These are phyloP conservation scores for Miltochrista miniata DNA, from an alignment of 2,888 invertebrate species.

Conservation along the genomic window DNA sequence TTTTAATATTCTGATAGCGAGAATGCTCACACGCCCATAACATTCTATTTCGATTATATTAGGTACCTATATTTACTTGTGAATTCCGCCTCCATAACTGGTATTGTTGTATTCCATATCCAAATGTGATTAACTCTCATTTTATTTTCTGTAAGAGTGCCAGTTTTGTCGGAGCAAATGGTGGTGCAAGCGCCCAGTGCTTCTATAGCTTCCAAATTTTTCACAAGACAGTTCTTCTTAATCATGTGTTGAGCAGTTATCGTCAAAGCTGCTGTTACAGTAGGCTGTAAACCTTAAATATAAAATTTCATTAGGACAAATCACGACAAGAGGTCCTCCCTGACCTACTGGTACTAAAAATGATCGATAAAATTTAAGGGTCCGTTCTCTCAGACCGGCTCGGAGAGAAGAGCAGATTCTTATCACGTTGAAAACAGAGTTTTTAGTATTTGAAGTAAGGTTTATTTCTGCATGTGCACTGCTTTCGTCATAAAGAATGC, in stretches of 20 bases:
- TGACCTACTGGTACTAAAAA: no score
- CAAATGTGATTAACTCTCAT: slow-evolving; percentile 99
- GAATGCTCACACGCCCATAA: no score
- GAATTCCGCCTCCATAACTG: slow-evolving; percentile 88
- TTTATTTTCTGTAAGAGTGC: slow-evolving; percentile 98
- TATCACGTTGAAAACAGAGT: no score
- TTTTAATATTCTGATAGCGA: no score
- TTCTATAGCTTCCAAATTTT: slow-evolving; percentile 99
- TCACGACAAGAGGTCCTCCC: no score
- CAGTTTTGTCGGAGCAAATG: slow-evolving; percentile 99
- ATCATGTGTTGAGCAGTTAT: slow-evolving; percentile 99
- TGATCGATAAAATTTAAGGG: no score
- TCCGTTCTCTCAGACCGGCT: no score
- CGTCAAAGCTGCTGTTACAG: slow-evolving; percentile 98
- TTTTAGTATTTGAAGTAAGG: no score
- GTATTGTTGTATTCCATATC: slow-evolving; percentile 94
- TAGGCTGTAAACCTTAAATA: slow-evolving; percentile 91
- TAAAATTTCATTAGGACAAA: no score
- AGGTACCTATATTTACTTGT: slow-evolving; percentile 37
- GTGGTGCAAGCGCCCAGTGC: slow-evolving; percentile 98
- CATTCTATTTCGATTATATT: neutral
- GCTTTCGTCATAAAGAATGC: no score
- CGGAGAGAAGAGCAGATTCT: no score
- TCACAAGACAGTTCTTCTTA: slow-evolving; percentile 98
- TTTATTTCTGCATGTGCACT: no score